These are phyloP conservation scores for Remorina albescens DNA, from an alignment of 2,797 vertebrate species.

Conservation along the genomic window DNA sequence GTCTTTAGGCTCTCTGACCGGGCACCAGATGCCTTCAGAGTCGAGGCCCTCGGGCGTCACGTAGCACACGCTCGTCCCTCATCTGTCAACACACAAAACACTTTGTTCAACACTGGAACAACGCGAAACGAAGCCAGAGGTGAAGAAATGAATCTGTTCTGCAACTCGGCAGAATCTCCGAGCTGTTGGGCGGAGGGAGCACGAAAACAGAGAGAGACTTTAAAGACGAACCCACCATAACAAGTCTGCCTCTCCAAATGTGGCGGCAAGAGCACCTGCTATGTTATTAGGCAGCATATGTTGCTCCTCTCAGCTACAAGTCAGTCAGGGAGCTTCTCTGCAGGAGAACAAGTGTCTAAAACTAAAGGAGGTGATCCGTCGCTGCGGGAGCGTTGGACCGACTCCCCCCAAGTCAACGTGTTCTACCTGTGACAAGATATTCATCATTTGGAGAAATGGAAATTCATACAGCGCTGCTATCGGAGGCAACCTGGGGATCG, in stretches of 20 bases:
- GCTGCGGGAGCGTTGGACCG: neutral
- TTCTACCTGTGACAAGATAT: too few relatives aligned
- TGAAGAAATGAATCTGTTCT: slow-evolving; percentile 49
- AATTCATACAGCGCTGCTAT: too few relatives aligned
- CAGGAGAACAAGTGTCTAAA: slow-evolving; percentile 38
- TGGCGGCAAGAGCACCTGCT: slow-evolving; percentile 71
- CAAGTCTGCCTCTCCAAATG: slow-evolving; percentile 61
- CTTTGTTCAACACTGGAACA: slow-evolving; percentile 29
- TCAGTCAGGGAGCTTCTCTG: slow-evolving; percentile 36
- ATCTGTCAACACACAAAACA: slow-evolving; percentile 28
- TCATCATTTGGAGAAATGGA: too few relatives aligned
- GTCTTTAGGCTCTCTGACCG: slow-evolving; percentile 38
- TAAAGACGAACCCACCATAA: slow-evolving; percentile 48
- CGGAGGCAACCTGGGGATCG: too few relatives aligned
- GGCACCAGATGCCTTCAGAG: slow-evolving; percentile 67
- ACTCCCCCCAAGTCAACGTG: too few relatives aligned
- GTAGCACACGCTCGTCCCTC: slow-evolving; percentile 38
- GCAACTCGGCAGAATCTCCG: slow-evolving; percentile 30
- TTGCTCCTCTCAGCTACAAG: slow-evolving; percentile 54
- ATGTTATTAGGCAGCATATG: slow-evolving; percentile 68
- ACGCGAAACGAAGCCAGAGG: slow-evolving; percentile 54
- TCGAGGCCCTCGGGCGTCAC: slow-evolving; percentile 52
- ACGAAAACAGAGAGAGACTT: slow-evolving; percentile 39
- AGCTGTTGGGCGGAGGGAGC: slow-evolving; percentile 28
- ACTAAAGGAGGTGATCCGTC: slow-evolving; percentile 15